These are phyloP conservation scores for Cephalopachus bancanus DNA, from an alignment of 2,797 vertebrate genomes.

Conservation along the genomic window DNA sequence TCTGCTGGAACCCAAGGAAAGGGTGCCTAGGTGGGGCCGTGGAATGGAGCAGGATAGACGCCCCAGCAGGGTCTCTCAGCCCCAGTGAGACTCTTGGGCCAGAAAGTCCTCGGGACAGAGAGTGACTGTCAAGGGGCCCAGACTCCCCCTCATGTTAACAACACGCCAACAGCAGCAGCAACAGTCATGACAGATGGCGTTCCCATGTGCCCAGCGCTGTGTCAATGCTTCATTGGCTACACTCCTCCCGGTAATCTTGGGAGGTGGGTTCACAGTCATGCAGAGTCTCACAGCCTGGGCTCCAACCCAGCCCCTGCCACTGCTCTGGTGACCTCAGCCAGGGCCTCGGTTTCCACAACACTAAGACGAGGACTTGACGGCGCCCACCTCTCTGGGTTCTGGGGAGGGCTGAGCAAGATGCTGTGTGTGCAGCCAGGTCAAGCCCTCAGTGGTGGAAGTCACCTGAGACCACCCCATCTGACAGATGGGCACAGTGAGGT, in stretches of 20 bases:
- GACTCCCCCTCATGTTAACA: no score
- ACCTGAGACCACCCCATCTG: neutral
- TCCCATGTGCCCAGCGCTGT: accelerated
- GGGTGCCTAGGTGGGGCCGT: accelerated
- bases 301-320: neutral
- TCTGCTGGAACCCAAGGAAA: neutral
- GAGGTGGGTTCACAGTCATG: neutral
- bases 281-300: neutral
- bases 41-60: accelerated
- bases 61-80: no score
- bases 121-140: neutral
- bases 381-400: neutral
- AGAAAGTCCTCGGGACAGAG: neutral
- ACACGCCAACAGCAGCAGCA: no score
- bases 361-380: neutral
- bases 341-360: neutral
- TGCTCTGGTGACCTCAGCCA: neutral
- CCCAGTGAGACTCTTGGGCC: no score
- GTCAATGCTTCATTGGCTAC: accelerated
- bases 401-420: neutral
- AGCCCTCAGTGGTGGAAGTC: neutral
- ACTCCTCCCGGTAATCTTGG: neutral
- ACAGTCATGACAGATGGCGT: neutral
- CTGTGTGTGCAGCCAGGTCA: neutral
- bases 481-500: neutral